A percentile compares a stretch with the other conserved stretches of the same genome.
These are phyloP conservation scores for Mastacembelus armatus DNA, from an alignment of 2,797 vertebrate genomes.

Conservation along the genomic window DNA sequence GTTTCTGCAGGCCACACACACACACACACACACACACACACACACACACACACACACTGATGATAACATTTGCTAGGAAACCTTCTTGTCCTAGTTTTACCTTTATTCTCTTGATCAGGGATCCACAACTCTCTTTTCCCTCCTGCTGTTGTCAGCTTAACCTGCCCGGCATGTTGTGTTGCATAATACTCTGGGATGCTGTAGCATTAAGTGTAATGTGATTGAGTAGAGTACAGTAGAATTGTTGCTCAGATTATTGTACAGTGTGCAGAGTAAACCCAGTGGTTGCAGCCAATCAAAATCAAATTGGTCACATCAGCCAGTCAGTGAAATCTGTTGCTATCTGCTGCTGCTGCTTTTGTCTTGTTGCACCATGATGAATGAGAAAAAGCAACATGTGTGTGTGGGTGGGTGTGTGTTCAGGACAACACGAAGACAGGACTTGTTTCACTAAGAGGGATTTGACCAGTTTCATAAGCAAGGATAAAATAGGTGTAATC, in stretches of 20 bases:
- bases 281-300: conserved; percentile 24
- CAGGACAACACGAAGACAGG: conserved; percentile 13
- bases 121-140: conserved; percentile 42
- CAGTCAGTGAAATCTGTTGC: conserved; percentile 4
- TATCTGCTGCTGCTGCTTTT: background rate
- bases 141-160: conserved; percentile 67
- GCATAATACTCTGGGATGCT: conserved; percentile 42
- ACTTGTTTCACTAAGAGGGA: conserved; percentile 52
- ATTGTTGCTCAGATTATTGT: conserved; percentile 19
- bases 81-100: conserved; percentile 66
- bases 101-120: conserved; percentile 34
- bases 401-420: conserved; percentile 15
- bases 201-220: conserved; percentile 47
- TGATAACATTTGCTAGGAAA: conserved; percentile 51
- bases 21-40: conserved; percentile 37
- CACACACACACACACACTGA: conserved; percentile 20
- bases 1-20: conserved; percentile 31
- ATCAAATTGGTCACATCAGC: conserved; percentile 20
- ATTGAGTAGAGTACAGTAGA: conserved; percentile 35
- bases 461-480: conserved; percentile 63
- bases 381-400: too few species aligned
- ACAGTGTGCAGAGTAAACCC: background rate
- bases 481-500: conserved; percentile 58
- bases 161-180: conserved; percentile 47
- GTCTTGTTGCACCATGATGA: background rate